Base-by-base conservation (phyloP, 2,888 invertebrate genomes). In the Cordilura impudica region DNA sequence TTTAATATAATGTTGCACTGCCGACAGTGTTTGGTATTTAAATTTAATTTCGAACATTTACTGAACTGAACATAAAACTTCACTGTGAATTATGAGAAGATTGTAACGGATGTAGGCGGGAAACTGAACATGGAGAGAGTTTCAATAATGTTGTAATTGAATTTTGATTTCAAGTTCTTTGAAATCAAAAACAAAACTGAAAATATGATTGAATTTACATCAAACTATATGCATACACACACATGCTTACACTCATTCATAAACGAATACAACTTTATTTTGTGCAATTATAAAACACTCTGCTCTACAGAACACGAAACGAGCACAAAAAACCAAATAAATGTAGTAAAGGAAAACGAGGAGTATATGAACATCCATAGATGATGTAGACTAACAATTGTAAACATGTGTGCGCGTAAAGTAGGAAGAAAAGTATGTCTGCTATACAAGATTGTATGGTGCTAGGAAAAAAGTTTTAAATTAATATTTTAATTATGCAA, bases 141-240 rank as follows among this genome's bases (percentile, higher is more conserved):
- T 82, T 82, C 83, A 83, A 82, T 83, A 82, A 83, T 82, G 83
- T 82, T 82, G 84, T 87, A 87, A 87, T 87, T 87, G 86, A 87
- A 86, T 87, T 87, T 86, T 85, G 83, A 87, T 86, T 87, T 85
- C 84, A 83, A 82, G 83, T 86, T 84, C 85, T 87, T 86, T 87
- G 87, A 87, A 86, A 84, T 86, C 84, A 81, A 81, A 74, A 78
- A 82, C 82, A 84, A 77, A 58, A 70, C 54, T 45, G 31, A 71
- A 53, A 49, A 66, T 71, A 72, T 77, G 66, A 72, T 72, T 72
- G 61, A 77, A 67, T 72, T 77, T 77, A 56, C 66, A 77, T 66
- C 21, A 61, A 54, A 60, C 53, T 76, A 67, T 31, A 45, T 5
- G 14, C 43, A n/a, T n/a, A 43, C 23, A 45, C 45, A 7, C 31